Percentiles rank a stretch among this genome's conserved stretches.
These are phyloP conservation scores for Busseola fusca DNA, from an alignment of 2,888 invertebrate species.

Conservation along the genomic window DNA sequence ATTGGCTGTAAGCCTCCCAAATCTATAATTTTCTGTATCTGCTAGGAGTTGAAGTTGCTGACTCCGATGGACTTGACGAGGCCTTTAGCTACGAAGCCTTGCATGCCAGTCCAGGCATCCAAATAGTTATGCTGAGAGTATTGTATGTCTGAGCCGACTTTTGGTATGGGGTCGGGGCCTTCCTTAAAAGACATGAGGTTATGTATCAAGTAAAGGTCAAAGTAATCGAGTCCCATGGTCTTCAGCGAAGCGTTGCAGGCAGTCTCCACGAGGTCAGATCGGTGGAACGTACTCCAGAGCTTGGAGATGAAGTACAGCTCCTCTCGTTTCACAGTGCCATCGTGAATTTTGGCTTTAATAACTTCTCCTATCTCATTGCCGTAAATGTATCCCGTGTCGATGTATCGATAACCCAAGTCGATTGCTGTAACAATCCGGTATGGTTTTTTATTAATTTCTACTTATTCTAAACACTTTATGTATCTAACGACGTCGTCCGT, in stretches of 20 bases:
- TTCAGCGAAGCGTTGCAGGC: constrained; percentile 90
- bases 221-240: constrained; percentile 91
- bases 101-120: constrained; percentile 95
- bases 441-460: too few relatives aligned
- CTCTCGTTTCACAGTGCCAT: constrained; percentile 86
- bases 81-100: constrained; percentile 91
- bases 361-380: constrained; percentile 89
- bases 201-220: constrained; percentile 95
- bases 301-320: constrained; percentile 93
- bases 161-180: constrained; percentile 88
- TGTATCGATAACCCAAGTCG: too few relatives aligned
- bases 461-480: too few relatives aligned
- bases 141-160: constrained; percentile 86
- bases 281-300: constrained; percentile 92
- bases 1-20: constrained; percentile 91
- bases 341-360: constrained; percentile 84
- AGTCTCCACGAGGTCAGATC: constrained; percentile 90
- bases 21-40: constrained; percentile 91
- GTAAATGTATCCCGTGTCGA: constrained; percentile 90
- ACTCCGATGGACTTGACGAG: constrained; percentile 93
- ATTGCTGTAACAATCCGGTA: too few relatives aligned
- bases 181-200: constrained; percentile 93
- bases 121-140: constrained; percentile 90
- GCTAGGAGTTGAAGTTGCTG: constrained; percentile 95
- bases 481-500: too few relatives aligned